These are phyloP conservation scores for Phymatocera aterrima DNA, from an alignment of 2,888 invertebrate genomes.

Conservation along the genomic window DNA sequence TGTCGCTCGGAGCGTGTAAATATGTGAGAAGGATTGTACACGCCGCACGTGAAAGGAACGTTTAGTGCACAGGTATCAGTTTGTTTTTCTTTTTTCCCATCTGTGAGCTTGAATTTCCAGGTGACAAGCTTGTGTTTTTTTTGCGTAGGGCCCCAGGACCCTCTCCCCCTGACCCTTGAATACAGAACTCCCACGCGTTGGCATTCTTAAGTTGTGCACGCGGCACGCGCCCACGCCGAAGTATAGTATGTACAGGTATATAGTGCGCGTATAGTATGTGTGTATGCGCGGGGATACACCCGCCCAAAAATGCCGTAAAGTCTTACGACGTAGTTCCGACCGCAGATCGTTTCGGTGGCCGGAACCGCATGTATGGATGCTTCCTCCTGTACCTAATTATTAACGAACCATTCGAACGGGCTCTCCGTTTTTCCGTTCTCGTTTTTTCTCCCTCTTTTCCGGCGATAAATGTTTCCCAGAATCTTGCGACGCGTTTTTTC, in stretches of 20 bases:
- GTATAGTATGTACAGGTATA: neutral
- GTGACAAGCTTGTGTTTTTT: neutral
- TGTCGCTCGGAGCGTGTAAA: too few relatives aligned
- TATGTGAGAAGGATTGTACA: too few relatives aligned
- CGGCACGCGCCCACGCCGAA: constrained; percentile 40
- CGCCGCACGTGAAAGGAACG: neutral
- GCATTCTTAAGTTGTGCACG: constrained; percentile 40
- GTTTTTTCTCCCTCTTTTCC: too few relatives aligned
- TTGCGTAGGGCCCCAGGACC: neutral
- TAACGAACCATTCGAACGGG: neutral
- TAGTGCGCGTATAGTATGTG: neutral
- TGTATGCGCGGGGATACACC: constrained; percentile 15
- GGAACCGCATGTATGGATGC: neutral
- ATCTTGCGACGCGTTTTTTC: neutral
- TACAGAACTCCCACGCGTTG: constrained; percentile 25
- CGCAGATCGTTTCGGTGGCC: constrained; percentile 9
- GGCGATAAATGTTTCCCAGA: constrained; percentile 10
- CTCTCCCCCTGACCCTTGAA: neutral
- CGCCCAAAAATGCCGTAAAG: constrained; percentile 35
- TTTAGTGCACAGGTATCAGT: neutral
- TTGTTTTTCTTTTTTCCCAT: neutral
- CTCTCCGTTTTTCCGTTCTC: too few relatives aligned
- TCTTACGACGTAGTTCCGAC: constrained; percentile 40
- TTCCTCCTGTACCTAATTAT: neutral
- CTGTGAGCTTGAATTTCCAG: neutral